Conservation (phyloP, 2,113 vertebrate genomes). For the Bubo scandiacus region DNA sequence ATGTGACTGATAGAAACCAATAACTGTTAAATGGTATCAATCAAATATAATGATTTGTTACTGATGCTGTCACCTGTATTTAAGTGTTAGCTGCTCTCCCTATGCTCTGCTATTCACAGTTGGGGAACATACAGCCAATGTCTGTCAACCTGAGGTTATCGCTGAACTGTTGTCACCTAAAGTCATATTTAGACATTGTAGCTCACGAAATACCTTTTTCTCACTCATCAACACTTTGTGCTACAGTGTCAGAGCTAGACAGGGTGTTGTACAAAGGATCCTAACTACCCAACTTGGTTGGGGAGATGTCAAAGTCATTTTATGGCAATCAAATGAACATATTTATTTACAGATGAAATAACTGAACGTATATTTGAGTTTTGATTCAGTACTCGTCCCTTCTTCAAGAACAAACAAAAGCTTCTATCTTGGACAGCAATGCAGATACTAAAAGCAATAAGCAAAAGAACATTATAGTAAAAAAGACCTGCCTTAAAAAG, state of each 20-base stretch:
- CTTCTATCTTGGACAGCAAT: background rate
- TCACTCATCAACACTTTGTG: conserved; percentile 25
- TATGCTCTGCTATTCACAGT: background rate
- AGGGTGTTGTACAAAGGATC: background rate
- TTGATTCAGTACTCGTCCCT: background rate
- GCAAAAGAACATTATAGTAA: background rate
- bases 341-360: conserved; percentile 23
- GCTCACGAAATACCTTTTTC: background rate
- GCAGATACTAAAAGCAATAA: background rate
- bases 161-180: conserved; percentile 12
- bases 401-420: background rate
- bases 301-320: background rate
- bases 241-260: background rate
- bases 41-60: background rate
- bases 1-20: background rate
- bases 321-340: background rate
- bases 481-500: background rate
- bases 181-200: background rate
- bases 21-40: conserved; percentile 27
- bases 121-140: background rate
- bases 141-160: background rate
- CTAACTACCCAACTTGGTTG: background rate
- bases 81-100: background rate
- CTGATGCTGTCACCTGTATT: background rate
- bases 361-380: background rate